Evolutionary conservation across 1,140 invertebrate species (phyloP).

Genomic region (Ceratosolen solmsi): DNA sequence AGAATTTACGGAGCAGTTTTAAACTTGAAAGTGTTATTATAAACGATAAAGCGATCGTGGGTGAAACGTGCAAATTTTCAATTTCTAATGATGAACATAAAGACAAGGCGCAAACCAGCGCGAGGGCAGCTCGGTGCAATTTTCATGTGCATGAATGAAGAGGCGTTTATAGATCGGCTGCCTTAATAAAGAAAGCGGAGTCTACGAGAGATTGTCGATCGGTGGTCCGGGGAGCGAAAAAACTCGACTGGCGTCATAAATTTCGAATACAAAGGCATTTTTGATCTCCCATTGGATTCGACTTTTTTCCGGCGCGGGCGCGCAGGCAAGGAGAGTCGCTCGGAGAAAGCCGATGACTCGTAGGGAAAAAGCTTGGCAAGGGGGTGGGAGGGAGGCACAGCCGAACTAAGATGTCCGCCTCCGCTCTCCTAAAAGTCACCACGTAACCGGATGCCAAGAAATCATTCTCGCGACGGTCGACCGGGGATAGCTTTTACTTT

Average conservation of each 20-base stretch:
- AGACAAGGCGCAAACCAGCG: too few species aligned
- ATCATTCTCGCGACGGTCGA: background rate
- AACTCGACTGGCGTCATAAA: background rate
- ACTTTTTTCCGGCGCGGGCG: background rate
- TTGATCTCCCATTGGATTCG: background rate
- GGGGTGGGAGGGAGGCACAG: background rate
- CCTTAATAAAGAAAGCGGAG: too few species aligned
- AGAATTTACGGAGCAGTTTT: too few species aligned
- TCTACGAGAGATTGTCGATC: background rate
- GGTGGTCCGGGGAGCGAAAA: background rate
- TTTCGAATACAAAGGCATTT: conserved; percentile 36
- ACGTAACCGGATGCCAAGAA: conserved; percentile 14
- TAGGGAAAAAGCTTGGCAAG: background rate
- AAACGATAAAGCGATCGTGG: too few species aligned
- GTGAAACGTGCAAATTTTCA: too few species aligned
- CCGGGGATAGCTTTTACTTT: too few species aligned
- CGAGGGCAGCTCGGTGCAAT: too few species aligned
- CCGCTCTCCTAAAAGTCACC: background rate
- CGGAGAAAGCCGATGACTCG: background rate
- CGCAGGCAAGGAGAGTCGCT: background rate
- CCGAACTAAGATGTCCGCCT: background rate
- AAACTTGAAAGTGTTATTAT: too few species aligned
- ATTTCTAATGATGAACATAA: too few species aligned
- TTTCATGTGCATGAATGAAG: too few species aligned
- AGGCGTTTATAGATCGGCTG: too few species aligned